Conservation (phyloP, 2,113 vertebrate genomes). For the Calyptommatus sinebrachiatus region DNA sequence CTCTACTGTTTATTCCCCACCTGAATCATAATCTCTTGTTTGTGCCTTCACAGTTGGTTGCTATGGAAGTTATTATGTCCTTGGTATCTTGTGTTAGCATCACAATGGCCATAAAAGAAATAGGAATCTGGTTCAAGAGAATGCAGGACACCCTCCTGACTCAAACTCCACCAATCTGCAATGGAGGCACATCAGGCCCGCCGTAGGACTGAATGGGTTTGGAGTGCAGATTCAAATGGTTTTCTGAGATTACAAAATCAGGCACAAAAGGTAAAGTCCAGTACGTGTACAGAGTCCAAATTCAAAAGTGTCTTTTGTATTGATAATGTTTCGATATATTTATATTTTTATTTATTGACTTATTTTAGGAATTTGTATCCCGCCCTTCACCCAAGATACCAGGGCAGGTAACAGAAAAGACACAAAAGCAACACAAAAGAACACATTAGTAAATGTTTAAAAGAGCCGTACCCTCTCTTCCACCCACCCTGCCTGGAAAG, state of each 20-base stretch:
- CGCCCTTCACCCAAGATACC: too few species aligned
- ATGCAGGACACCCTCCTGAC: not conserved
- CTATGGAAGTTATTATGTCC: conserved; percentile 37
- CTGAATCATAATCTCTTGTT: conserved; percentile 26
- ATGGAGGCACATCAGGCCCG: not conserved
- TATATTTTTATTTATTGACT: too few species aligned
- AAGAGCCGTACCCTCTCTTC: too few species aligned
- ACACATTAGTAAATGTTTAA: too few species aligned
- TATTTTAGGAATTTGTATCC: too few species aligned
- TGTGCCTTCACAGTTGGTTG: conserved; percentile 32
- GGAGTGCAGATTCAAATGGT: conserved; percentile 11
- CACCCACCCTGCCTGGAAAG: too few species aligned
- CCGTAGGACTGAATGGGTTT: not conserved
- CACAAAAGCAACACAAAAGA: too few species aligned
- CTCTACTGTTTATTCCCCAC: conserved; percentile 27
- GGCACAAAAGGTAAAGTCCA: not conserved
- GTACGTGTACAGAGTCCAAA: too few species aligned
- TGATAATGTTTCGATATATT: too few species aligned
- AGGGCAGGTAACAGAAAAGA: too few species aligned
- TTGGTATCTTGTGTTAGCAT: conserved; percentile 14
- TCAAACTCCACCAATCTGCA: not conserved
- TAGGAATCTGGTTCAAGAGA: not conserved
- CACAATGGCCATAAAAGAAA: not conserved
- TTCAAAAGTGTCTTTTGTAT: too few species aligned
- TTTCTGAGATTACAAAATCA: conserved; percentile 18